phyloP scores from a whole-genome alignment of 2,797 vertebrate species.

The Poeciliopsis presidionis region DNA sequence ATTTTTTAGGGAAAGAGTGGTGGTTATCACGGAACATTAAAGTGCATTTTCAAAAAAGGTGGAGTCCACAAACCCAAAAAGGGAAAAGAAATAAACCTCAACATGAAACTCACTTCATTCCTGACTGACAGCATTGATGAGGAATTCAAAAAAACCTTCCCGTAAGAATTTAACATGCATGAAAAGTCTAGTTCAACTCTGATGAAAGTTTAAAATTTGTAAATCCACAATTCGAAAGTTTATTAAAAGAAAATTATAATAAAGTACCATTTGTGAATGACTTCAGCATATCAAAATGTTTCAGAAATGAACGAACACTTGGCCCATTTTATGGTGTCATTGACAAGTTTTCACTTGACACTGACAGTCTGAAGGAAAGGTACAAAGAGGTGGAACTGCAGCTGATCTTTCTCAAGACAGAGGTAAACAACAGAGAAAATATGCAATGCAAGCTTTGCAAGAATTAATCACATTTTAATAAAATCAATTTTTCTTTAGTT shows the following conservation, averaged over 20 bases:
- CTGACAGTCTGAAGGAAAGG: background rate
- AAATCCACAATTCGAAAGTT: background rate
- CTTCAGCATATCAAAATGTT: conserved; percentile 8
- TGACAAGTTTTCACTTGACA: conserved; percentile 35
- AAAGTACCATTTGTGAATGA: background rate
- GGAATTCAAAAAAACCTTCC: conserved; percentile 55
- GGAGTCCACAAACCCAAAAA: conserved; percentile 17
- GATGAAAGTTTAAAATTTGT: background rate
- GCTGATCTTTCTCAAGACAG: conserved; percentile 49
- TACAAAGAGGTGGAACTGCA: conserved; percentile 28
- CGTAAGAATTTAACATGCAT: background rate
- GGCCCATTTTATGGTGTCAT: conserved; percentile 38
- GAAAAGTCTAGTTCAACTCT: background rate
- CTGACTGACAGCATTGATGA: conserved; percentile 54
- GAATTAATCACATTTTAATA: background rate
- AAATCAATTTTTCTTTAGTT: background rate
- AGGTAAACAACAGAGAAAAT: conserved; percentile 27
- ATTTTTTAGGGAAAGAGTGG: accelerated
- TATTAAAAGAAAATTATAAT: background rate
- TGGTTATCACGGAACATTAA: background rate
- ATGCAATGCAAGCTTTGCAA: background rate
- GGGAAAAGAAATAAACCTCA: conserved; percentile 32
- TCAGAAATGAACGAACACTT: conserved; percentile 45
- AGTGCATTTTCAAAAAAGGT: conserved; percentile 10
- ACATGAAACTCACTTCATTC: conserved; percentile 22